A percentile compares a stretch with the other conserved stretches of the same genome.
Evolutionary conservation across 1,140 invertebrate genomes (phyloP).

Genomic region (Euglossa dilemma): DNA sequence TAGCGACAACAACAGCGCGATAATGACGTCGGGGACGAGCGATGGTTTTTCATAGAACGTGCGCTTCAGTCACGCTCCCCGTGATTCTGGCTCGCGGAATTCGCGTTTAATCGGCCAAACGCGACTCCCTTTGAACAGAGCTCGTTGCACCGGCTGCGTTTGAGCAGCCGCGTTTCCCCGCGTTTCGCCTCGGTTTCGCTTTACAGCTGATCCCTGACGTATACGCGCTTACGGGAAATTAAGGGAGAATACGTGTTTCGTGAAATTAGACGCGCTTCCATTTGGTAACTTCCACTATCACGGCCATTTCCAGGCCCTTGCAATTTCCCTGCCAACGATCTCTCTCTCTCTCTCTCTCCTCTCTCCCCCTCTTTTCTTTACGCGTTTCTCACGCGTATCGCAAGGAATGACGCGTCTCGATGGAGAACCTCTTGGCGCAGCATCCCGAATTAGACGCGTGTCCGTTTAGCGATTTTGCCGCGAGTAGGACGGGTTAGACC

Average conservation of each 20-base stretch:
- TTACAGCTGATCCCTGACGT: background rate
- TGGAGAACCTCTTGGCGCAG: too few relatives aligned
- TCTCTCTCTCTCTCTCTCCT: background rate
- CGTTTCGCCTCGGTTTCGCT: background rate
- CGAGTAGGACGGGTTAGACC: background rate
- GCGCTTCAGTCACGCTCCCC: conserved; percentile 6
- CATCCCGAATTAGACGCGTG: background rate
- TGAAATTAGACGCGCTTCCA: background rate
- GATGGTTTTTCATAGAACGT: conserved; percentile 58
- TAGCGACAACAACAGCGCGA: conserved; percentile 58
- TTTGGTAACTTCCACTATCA: background rate
- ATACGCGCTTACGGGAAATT: background rate
- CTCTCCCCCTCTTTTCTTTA: too few relatives aligned
- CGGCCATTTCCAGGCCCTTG: too few relatives aligned
- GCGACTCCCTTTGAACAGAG: too few relatives aligned
- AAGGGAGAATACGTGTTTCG: background rate
- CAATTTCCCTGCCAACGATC: background rate
- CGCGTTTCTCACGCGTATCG: too few relatives aligned
- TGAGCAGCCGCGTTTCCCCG: too few relatives aligned
- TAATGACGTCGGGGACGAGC: conserved; percentile 59
- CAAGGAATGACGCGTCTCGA: background rate
- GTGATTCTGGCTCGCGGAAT: background rate
- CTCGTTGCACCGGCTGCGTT: background rate
- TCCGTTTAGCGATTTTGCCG: background rate
- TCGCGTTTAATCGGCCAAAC: conserved; percentile 10